A percentile compares a stretch with the other conserved stretches of the same genome.
Conservation (phyloP, 2,113 vertebrate species). For the Seriola dumerili region DNA sequence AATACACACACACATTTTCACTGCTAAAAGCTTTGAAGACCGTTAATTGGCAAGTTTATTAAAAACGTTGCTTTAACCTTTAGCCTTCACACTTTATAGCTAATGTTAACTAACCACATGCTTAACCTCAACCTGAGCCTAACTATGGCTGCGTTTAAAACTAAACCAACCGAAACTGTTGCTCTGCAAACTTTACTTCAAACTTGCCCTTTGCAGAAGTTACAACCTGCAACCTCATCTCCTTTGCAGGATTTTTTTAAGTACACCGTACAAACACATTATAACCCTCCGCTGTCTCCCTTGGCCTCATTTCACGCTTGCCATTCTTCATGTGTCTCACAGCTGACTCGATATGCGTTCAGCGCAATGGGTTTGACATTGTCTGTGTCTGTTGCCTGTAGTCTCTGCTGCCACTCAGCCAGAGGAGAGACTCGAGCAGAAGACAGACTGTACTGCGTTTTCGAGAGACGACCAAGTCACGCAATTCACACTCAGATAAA, state of each 20-base stretch:
- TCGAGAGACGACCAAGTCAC: background rate
- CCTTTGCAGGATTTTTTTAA: background rate
- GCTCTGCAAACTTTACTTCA: too few species aligned
- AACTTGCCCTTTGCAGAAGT: too few species aligned
- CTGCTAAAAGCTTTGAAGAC: background rate
- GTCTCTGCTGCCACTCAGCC: constrained; percentile 16
- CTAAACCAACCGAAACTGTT: background rate
- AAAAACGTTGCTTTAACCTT: background rate
- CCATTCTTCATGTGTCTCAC: constrained; percentile 37
- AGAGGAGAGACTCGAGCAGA: background rate
- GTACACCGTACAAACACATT: background rate
- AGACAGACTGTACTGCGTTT: background rate
- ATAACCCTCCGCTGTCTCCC: background rate
- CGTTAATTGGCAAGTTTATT: background rate
- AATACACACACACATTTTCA: background rate
- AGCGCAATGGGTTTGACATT: background rate
- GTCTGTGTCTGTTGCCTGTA: background rate
- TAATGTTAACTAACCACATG: too few species aligned
- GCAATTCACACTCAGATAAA: background rate
- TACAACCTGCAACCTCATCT: too few species aligned
- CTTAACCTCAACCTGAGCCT: background rate
- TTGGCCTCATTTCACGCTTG: constrained; percentile 48
- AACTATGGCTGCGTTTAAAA: background rate
- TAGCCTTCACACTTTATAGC: too few species aligned
- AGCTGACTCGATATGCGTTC: constrained; percentile 28